Base-by-base conservation (phyloP, 2,888 invertebrate species). In the Morpho deidamia region DNA sequence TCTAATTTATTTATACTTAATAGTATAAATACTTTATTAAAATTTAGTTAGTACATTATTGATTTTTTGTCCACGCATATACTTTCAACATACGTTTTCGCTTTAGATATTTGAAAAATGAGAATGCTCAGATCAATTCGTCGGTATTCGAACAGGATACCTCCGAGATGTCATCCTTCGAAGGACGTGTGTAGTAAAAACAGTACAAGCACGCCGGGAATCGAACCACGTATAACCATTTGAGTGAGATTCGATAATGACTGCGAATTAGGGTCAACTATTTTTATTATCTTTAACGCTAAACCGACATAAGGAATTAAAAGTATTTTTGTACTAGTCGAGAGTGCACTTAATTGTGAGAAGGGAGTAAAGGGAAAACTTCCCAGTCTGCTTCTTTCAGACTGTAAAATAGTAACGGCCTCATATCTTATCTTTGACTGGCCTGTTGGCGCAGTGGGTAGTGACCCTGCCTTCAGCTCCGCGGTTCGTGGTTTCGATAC, bases 111-210 rank as follows among this genome's bases (percentile, higher is more conserved):
- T 38, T 39, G 11, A 49, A 45, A 47, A 47, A 49, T 53, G 44
- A 45, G 45, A 52, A 52, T 33, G 52, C 49, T 44, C 44, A 14
- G 52, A 49, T 53, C 41, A 53, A 32, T 23, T 35, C 35, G 11
- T 8, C 46, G 50, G 44, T 35, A 47, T 48, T 45, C 42, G 44
- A 12, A 40, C 14, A 34, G 55, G 45, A 59, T 59, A 59, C 56
- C 56, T 54, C 32, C 59, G 51, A 56, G 59, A 38, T n/a, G 53
- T 45, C 41, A 48, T 38, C 53, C 45, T 54, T 53, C 46, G 42
- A 48, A 47, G 57, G 57, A 37, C 50, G 33, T 47, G 47, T 52
- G 14, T 23, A 11, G 47, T 12, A 44, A 9, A 42, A 35, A 40
- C 44, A 47, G 42, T 12, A 7, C 8, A 39, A 11, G 45, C 47